Evolutionary conservation across 2,797 vertebrate genomes (phyloP).

Genomic region (Tenualosa thibaudeaui): DNA sequence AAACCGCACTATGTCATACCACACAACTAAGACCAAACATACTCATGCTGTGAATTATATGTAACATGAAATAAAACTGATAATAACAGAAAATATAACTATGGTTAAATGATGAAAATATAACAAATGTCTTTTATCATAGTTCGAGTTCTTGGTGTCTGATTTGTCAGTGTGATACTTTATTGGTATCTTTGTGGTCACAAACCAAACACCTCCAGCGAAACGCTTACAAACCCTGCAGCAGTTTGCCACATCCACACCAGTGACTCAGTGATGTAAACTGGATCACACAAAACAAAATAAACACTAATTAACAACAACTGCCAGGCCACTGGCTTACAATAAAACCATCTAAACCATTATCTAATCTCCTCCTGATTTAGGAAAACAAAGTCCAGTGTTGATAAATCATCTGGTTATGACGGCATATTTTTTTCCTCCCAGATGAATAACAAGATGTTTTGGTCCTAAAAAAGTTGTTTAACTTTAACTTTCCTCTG

Average conservation of each 20-base stretch:
- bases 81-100: too few relatives aligned
- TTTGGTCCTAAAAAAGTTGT: background rate
- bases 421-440: background rate
- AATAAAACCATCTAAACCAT: background rate
- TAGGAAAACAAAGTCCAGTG: background rate
- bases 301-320: background rate
- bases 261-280: background rate
- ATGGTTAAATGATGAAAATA: too few relatives aligned
- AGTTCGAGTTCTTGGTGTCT: too few relatives aligned
- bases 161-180: background rate
- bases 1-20: background rate
- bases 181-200: background rate
- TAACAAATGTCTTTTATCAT: too few relatives aligned
- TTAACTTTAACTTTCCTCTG: background rate
- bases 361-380: background rate
- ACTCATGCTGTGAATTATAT: background rate
- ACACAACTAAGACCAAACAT: background rate
- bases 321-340: background rate
- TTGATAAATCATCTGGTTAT: background rate
- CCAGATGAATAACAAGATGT: background rate
- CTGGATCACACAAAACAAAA: background rate
- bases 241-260: background rate
- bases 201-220: background rate
- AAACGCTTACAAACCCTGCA: background rate
- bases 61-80: too few relatives aligned